Evolutionary conservation across 2,797 vertebrate genomes (phyloP).

Genomic region (Sebastes ruberrimus): DNA sequence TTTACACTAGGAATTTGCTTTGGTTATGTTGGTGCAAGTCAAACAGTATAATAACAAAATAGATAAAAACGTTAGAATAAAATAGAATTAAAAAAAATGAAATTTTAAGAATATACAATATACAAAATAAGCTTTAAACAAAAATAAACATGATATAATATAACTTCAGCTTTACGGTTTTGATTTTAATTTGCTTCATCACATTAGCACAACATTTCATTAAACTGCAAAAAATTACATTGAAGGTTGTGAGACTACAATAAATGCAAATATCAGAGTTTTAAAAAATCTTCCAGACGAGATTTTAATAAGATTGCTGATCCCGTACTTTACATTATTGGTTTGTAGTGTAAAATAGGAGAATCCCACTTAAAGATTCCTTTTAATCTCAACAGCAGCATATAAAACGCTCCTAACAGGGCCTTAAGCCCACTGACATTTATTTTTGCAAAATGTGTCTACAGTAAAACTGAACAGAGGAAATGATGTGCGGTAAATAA

Average conservation of each 20-base stretch:
- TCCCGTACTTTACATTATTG: conserved; percentile 50
- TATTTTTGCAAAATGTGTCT: conserved; percentile 42
- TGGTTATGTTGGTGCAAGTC: no score
- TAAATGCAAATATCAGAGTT: conserved; percentile 11
- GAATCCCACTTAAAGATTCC: conserved; percentile 74
- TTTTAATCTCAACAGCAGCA: conserved; percentile 76
- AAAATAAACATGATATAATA: background rate
- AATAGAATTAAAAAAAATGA: no score
- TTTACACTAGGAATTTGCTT: no score
- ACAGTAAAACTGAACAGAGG: conserved; percentile 32
- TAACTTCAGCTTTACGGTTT: background rate
- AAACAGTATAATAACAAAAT: no score
- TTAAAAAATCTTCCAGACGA: conserved; percentile 22
- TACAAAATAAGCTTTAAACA: no score
- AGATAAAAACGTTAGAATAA: no score
- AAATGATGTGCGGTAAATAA: conserved; percentile 22
- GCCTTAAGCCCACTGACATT: conserved; percentile 48
- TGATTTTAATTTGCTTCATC: background rate
- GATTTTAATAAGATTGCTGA: conserved; percentile 59
- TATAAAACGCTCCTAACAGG: conserved; percentile 51
- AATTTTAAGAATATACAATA: no score
- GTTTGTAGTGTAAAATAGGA: conserved; percentile 68
- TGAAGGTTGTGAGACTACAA: conserved; percentile 10
- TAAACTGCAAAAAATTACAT: background rate
- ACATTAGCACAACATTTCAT: background rate